Conservation (phyloP, 2,797 vertebrate genomes). For the Petrocephalus schoutedeni region DNA sequence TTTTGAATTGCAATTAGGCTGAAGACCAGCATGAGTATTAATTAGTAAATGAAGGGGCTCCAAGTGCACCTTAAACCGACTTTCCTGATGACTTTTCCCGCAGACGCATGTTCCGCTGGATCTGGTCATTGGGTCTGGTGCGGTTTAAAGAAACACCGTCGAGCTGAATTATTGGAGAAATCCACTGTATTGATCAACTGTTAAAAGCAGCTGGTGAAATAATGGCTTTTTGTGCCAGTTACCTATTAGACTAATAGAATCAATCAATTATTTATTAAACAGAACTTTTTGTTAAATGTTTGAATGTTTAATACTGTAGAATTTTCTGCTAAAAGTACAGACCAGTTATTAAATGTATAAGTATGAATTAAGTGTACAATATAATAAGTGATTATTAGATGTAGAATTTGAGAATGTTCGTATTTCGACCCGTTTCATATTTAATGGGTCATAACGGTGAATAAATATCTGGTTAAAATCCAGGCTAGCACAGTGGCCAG, state of each 20-base stretch:
- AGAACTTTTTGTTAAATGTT: constrained; percentile 11
- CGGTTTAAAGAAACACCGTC: neutral
- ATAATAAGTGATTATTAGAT: constrained; percentile 3
- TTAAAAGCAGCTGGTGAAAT: neutral
- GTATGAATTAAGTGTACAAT: constrained; percentile 12
- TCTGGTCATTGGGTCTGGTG: neutral
- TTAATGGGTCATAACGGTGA: neutral
- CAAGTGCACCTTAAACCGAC: neutral
- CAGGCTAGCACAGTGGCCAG: neutral
- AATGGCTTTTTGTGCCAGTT: neutral
- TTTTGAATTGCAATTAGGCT: neutral
- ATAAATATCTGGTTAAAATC: neutral
- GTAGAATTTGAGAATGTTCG: neutral
- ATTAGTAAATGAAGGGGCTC: neutral
- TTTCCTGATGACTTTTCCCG: neutral
- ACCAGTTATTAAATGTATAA: constrained; percentile 10
- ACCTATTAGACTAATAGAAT: constrained; percentile 1
- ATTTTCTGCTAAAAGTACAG: neutral
- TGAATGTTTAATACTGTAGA: neutral
- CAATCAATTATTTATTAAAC: constrained; percentile 6
- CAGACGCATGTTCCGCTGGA: neutral
- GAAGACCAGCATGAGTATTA: neutral
- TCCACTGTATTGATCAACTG: constrained; percentile 3
- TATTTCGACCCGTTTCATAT: neutral
- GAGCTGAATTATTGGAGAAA: neutral